Evolutionary conservation across 2,888 invertebrate species (phyloP).

Genomic region (Phaedon cochleariae): DNA sequence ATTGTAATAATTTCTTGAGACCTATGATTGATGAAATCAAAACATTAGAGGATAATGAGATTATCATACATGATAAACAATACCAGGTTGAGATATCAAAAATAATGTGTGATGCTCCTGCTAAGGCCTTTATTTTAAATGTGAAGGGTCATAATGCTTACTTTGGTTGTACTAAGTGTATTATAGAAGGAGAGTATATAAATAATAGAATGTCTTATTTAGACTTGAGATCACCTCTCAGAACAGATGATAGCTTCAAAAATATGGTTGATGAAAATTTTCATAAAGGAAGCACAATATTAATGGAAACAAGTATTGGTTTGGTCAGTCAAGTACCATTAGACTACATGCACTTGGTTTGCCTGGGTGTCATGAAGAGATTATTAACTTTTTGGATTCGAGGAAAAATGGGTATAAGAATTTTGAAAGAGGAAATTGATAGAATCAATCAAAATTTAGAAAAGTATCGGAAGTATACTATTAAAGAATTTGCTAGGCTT

Average conservation of each 20-base stretch:
- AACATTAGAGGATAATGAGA: conserved; percentile 6
- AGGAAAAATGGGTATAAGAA: not conserved
- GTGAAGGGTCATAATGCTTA: conserved; percentile 44
- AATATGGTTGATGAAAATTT: conserved; percentile 14
- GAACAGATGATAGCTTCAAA: conserved; percentile 26
- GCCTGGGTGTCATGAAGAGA: not conserved
- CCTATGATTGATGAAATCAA: conserved; percentile 39
- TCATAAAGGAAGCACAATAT: conserved; percentile 12
- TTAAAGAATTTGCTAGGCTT: not conserved
- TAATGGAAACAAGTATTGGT: conserved; percentile 18
- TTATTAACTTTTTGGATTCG: conserved; percentile 3
- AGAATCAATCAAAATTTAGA: conserved; percentile 2
- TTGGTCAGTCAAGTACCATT: conserved; percentile 15
- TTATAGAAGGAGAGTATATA: conserved; percentile 36
- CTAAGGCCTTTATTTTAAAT: conserved; percentile 40
- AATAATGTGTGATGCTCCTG: conserved; percentile 47
- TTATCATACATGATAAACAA: not conserved
- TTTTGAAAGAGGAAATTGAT: conserved; percentile 7
- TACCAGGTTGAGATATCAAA: conserved; percentile 34
- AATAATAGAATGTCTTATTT: conserved; percentile 20
- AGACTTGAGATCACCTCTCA: conserved; percentile 4
- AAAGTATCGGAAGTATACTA: not conserved
- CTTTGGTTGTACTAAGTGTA: conserved; percentile 45
- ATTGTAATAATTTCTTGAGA: not conserved
- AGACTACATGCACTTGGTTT: conserved; percentile 13